phyloP scores from a whole-genome alignment of 2,888 invertebrate genomes.

The Oxycera nigricornis region DNA sequence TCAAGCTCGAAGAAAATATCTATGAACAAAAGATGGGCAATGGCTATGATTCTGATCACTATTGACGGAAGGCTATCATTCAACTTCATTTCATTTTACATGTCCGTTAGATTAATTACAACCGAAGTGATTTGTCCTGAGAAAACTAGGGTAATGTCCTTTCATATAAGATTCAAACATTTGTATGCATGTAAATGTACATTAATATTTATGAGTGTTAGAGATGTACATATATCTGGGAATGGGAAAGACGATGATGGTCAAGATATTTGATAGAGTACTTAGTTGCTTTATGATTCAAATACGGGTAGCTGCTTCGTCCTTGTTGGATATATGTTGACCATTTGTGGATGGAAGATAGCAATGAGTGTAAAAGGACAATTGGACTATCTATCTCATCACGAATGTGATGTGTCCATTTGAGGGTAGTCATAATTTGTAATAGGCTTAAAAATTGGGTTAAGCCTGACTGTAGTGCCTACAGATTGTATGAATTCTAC shows the following conservation, averaged over 20 bases:
- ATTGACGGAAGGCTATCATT: not conserved
- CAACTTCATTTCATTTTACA: conserved; percentile 3
- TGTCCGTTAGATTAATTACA: not conserved
- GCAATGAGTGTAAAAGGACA: no score
- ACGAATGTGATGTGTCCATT: no score
- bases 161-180: not conserved
- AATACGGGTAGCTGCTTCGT: no score
- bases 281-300: not conserved
- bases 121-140: not conserved
- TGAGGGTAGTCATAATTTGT: no score
- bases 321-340: no score
- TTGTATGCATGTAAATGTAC: not conserved
- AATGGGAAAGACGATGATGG: not conserved
- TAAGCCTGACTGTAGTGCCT: no score
- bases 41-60: not conserved
- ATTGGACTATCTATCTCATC: no score
- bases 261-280: not conserved
- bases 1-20: not conserved
- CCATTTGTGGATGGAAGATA: no score
- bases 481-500: no score
- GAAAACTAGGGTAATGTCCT: not conserved
- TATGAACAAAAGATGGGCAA: not conserved
- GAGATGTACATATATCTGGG: not conserved
- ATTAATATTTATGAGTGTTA: no score
- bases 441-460: no score